Percentiles rank a stretch among this genome's conserved stretches.
Conservation (phyloP, 2,888 invertebrate genomes). For the Elmis aenea region DNA sequence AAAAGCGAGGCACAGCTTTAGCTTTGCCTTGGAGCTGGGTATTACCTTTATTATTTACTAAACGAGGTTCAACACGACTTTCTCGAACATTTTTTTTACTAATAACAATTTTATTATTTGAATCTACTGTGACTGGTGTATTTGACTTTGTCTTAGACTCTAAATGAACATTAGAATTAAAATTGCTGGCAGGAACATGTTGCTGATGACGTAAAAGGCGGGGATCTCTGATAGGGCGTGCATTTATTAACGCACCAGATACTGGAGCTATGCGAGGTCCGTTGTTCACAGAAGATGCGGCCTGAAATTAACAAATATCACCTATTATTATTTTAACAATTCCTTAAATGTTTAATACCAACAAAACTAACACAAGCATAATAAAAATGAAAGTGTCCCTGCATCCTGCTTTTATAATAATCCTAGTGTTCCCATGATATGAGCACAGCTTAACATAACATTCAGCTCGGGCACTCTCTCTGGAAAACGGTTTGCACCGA, state of each 20-base stretch:
- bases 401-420: too few species aligned
- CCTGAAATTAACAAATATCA: too few species aligned
- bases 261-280: slow-evolving; percentile 53
- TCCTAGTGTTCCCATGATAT: too few species aligned
- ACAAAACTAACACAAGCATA: too few species aligned
- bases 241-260: slow-evolving; percentile 41
- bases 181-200: slow-evolving; percentile 21
- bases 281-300: too few species aligned
- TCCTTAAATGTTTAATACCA: too few species aligned
- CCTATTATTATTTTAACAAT: too few species aligned
- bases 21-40: slow-evolving; percentile 25
- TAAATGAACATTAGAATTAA: slow-evolving; percentile 35
- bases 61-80: slow-evolving; percentile 44
- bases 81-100: slow-evolving; percentile 44
- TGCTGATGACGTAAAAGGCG: slow-evolving; percentile 38
- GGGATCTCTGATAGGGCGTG: slow-evolving; percentile 43
- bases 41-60: slow-evolving; percentile 42
- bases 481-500: too few species aligned
- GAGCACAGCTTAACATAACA: too few species aligned
- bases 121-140: slow-evolving; percentile 33
- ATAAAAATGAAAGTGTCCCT: too few species aligned
- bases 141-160: slow-evolving; percentile 35
- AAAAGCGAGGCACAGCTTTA: slow-evolving; percentile 30
- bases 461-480: too few species aligned
- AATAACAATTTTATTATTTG: slow-evolving; percentile 44